Evolutionary conservation across 2,888 invertebrate species (phyloP), one percentile per base, ranked within the genome.

Genomic region (Mamestra brassicae): DNA sequence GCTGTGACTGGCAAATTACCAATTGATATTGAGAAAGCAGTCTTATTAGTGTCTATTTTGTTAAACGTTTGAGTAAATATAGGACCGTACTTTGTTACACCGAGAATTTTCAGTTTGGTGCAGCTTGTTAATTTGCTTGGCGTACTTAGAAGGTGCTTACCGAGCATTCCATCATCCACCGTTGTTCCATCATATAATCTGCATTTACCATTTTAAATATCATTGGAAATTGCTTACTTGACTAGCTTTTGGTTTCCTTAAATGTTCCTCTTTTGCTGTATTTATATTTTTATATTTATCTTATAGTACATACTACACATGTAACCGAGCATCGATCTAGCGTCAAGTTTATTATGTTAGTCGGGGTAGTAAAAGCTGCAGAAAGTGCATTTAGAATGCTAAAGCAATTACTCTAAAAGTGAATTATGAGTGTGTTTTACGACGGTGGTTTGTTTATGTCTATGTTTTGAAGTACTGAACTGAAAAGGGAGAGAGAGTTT

Each of bases 1-100:
- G 87, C 71, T 74, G 85, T 88, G 90, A 87, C 90, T 89, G 85
- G 88, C 89, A 89, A 92, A 91, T 92, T 89, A 90, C 89, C 91
- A 88, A 90, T 90, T 87, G 85, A 88, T 88, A 87, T 85, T 86
- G 86, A 87, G 89, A 91, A 91, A 88, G 83, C 84, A 74, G 76
- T 75, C 81, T 79, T 78, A 83, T 83, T 78, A 83, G 76, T 52
- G 65, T 74, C 74, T 64, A 69, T 77, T 77, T 79, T 76, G 68
- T 54, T 63, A 72, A 84, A 70, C 64, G 70, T 64, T 83, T 68
- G 11, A 55, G 66, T 34, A 71, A 68, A 60, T 62, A 62, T 55
- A 47, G 45, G 13, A 10, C 13, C 6, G 2, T 7, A 54, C 3
- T n/a, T 42, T 11, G n/a, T 58, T 45, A 5, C 4, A 52, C 1